A percentile compares a stretch with the other conserved stretches of the same genome.
These are phyloP conservation scores for Hippocampus comes DNA, from an alignment of 2,113 vertebrate genomes.

Conservation along the genomic window DNA sequence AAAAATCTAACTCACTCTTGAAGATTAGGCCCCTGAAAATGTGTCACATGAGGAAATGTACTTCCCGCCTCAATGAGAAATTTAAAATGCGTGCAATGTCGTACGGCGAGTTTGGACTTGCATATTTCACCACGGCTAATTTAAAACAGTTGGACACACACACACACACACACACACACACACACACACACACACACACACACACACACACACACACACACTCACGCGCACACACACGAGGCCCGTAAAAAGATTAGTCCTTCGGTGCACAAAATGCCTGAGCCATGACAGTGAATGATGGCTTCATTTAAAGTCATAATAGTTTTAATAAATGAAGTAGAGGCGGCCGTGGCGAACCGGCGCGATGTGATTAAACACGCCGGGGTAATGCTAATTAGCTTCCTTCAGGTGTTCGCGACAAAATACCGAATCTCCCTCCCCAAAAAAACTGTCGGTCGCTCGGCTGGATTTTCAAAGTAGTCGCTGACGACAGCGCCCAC, in stretches of 20 bases:
- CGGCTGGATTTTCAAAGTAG: constrained; percentile 11
- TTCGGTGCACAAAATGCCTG: constrained; percentile 30
- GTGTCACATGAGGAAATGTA: not conserved
- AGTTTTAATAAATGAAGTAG: constrained; percentile 65
- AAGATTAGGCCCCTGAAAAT: not conserved
- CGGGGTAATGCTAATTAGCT: constrained; percentile 62
- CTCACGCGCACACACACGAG: not conserved
- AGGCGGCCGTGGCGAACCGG: constrained; percentile 40
- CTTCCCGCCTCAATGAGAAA: constrained; percentile 1
- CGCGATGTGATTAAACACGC: constrained; percentile 58
- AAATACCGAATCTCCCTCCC: constrained; percentile 46
- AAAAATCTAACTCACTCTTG: no score
- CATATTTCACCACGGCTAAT: not conserved
- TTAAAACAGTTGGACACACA: constrained; percentile 10
- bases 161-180: not conserved
- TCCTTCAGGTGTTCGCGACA: constrained; percentile 62
- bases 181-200: not conserved
- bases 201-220: not conserved
- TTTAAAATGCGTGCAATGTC: not conserved
- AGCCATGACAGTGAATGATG: constrained; percentile 62
- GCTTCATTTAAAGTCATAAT: constrained; percentile 62
- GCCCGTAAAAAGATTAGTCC: constrained; percentile 33
- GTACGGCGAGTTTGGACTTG: not conserved
- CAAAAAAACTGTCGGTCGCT: constrained; percentile 1
- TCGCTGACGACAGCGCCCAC: constrained; percentile 18